Conservation (phyloP, 2,113 vertebrate genomes). For the Zosterops hypoxanthus region DNA sequence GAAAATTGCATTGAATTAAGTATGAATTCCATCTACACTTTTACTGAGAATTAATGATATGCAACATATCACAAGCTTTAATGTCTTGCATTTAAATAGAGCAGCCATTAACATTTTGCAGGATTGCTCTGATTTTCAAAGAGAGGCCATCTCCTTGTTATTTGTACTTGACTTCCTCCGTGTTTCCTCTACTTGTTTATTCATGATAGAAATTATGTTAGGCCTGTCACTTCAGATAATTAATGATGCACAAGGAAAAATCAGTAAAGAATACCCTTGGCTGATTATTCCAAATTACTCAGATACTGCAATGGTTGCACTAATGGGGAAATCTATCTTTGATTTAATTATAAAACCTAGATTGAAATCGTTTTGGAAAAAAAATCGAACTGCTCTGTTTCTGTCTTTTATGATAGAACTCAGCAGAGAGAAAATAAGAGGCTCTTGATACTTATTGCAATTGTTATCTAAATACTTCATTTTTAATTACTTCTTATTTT, state of each 20-base stretch:
- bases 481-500: constrained; percentile 41
- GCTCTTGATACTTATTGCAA: not conserved
- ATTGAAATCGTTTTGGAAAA: not conserved
- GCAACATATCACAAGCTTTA: not conserved
- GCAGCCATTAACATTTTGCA: not conserved
- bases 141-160: not conserved
- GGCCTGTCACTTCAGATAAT: not conserved
- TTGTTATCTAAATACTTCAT: constrained; percentile 20
- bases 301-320: not conserved
- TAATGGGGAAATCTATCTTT: constrained; percentile 40
- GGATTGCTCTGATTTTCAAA: constrained; percentile 4
- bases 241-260: constrained; percentile 36
- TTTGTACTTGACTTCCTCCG: not conserved
- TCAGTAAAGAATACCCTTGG: not conserved
- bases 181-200: not conserved
- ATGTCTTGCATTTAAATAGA: constrained; percentile 10
- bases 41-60: not conserved
- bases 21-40: not conserved
- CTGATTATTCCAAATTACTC: constrained; percentile 31
- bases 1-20: not conserved
- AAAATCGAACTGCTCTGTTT: not conserved
- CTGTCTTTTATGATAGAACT: not conserved
- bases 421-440: not conserved
- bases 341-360: constrained; percentile 31
- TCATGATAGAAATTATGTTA: not conserved